These are phyloP conservation scores for Penaeus japonicus DNA, from an alignment of 1,140 invertebrate species.

Conservation along the genomic window DNA sequence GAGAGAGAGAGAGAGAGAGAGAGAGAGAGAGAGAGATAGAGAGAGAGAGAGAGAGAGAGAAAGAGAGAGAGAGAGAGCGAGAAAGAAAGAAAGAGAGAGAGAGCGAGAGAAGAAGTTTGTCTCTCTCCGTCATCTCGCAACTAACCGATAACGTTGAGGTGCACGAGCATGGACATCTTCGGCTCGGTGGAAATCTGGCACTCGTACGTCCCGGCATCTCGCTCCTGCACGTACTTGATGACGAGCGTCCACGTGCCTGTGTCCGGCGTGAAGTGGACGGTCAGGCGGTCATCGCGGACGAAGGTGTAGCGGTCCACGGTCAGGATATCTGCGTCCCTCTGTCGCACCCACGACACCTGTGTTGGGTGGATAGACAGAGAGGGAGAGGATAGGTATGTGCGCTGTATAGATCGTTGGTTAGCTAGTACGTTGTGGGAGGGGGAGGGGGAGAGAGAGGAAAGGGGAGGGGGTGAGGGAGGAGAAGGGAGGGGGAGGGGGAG, in stretches of 20 bases:
- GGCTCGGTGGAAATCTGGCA: constrained; percentile 84
- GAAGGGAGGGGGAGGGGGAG: too few species aligned
- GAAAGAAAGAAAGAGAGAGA: too few species aligned
- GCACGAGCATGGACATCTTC: constrained; percentile 83
- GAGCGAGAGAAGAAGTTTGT: too few species aligned
- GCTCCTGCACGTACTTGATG: constrained; percentile 70
- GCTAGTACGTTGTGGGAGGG: too few species aligned
- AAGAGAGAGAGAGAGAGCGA: too few species aligned
- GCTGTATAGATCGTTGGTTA: neutral
- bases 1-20: too few species aligned
- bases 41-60: too few species aligned
- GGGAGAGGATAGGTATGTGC: neutral
- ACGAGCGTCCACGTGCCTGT: constrained; percentile 74
- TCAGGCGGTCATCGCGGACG: constrained; percentile 76
- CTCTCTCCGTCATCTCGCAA: neutral
- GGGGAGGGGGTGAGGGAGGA: too few species aligned
- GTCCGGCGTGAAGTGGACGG: constrained; percentile 62
- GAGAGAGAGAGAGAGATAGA: too few species aligned
- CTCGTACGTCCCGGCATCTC: constrained; percentile 78
- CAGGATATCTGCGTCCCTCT: constrained; percentile 77
- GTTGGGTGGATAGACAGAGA: too few species aligned
- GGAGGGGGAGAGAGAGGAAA: too few species aligned
- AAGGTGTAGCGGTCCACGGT: constrained; percentile 75
- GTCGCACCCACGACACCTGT: constrained; percentile 81
- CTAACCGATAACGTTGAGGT: constrained; percentile 85